phyloP scores from a whole-genome alignment of 2,113 vertebrate genomes.

The Synodontis membranacea region DNA sequence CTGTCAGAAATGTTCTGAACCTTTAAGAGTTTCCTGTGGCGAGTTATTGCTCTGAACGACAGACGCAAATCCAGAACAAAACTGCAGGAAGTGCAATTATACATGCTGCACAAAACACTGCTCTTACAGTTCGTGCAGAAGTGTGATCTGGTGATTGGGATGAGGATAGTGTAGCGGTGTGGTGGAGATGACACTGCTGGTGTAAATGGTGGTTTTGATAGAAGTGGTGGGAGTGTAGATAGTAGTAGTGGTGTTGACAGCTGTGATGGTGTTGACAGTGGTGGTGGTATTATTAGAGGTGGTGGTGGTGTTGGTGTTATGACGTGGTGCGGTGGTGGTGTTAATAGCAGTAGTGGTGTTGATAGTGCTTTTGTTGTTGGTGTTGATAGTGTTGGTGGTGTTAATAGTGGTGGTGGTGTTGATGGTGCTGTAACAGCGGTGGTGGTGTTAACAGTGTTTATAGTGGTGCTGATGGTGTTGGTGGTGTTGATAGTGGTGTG shows the following conservation, averaged over 20 bases:
- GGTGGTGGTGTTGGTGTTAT: background rate
- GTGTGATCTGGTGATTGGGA: slow-evolving; percentile 56
- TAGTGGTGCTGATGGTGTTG: background rate
- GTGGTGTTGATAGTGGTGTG: background rate
- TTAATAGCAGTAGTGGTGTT: background rate
- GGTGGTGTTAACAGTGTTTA: background rate
- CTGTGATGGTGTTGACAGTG: background rate
- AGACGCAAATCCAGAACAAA: slow-evolving; percentile 65
- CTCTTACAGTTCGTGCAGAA: slow-evolving; percentile 26
- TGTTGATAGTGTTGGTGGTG: background rate
- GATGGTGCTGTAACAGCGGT: background rate
- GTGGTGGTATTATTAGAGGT: background rate
- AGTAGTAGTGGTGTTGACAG: background rate
- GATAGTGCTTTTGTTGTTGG: background rate
- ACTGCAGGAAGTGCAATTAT: slow-evolving; percentile 56
- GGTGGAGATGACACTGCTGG: background rate
- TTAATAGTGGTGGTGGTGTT: background rate
- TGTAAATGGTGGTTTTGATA: background rate
- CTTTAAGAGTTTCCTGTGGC: slow-evolving; percentile 46
- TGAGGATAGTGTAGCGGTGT: background rate
- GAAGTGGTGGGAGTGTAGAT: background rate
- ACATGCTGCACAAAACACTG: slow-evolving; percentile 26
- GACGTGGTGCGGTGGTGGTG: too few species aligned
- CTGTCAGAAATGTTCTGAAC: slow-evolving; percentile 43
- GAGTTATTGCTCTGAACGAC: slow-evolving; percentile 55